Evolutionary conservation across 2,113 vertebrate species (phyloP).

Genomic region (Notiomystis cincta): DNA sequence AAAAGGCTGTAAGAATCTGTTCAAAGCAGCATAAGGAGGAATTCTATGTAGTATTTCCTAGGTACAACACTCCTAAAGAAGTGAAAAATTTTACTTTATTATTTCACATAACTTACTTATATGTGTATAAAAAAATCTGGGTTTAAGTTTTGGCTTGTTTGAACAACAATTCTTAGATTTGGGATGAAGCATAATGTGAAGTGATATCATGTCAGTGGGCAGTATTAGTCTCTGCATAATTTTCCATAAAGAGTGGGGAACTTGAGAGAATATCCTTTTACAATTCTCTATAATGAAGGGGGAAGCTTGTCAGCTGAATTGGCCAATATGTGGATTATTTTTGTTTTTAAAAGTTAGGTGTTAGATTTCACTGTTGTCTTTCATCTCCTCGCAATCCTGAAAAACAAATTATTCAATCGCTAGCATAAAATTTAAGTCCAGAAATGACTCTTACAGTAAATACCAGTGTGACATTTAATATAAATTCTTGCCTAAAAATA

Average conservation of each 20-base stretch:
- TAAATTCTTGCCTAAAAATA: constrained; percentile 27
- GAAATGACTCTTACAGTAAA: background rate
- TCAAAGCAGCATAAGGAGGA: background rate
- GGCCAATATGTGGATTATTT: background rate
- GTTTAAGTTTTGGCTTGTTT: background rate
- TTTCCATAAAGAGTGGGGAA: background rate
- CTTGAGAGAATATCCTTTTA: background rate
- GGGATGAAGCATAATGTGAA: background rate
- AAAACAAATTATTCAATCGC: background rate
- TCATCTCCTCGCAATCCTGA: background rate
- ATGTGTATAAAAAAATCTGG: background rate
- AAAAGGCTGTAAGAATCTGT: background rate
- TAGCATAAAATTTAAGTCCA: background rate
- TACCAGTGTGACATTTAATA: background rate
- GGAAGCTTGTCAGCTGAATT: background rate
- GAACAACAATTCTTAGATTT: background rate
- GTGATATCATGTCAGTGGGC: background rate
- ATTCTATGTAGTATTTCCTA: background rate
- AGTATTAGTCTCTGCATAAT: background rate
- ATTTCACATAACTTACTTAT: background rate
- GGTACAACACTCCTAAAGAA: background rate
- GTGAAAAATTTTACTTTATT: background rate
- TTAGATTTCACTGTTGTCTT: background rate
- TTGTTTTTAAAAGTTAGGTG: background rate
- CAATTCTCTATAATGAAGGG: background rate